Percentiles rank a stretch among this genome's conserved stretches.
Conservation (phyloP, 1,140 invertebrate genomes). For the Hormaphis cornu region DNA sequence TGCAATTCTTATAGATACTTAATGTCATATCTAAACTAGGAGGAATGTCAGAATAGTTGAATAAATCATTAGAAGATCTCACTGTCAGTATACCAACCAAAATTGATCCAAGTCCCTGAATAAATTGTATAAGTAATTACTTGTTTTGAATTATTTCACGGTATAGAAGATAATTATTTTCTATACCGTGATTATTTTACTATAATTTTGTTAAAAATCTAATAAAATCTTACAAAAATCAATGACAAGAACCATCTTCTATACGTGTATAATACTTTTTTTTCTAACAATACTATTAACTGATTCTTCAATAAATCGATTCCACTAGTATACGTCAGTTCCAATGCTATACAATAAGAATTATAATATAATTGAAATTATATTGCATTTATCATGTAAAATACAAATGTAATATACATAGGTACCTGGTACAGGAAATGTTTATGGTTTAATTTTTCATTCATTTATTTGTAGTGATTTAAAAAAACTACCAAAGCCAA, state of each 20-base stretch:
- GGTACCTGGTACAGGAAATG: too few species aligned
- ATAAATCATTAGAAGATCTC: background rate
- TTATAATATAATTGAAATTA: background rate
- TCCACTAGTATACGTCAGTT: slow-evolving; percentile 29
- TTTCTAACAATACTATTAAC: slow-evolving; percentile 35
- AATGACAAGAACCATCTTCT: slow-evolving; percentile 25
- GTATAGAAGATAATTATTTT: background rate
- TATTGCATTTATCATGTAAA: too few species aligned
- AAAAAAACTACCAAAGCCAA: too few species aligned
- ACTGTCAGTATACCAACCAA: background rate
- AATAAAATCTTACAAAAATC: slow-evolving; percentile 27
- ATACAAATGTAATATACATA: too few species aligned
- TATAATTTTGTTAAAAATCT: background rate
- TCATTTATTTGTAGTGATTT: too few species aligned
- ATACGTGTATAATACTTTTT: slow-evolving; percentile 33
- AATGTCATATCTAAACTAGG: background rate
- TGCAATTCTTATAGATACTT: slow-evolving; percentile 10
- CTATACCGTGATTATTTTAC: background rate
- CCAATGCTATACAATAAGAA: slow-evolving; percentile 32
- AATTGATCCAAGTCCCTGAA: slow-evolving; percentile 6
- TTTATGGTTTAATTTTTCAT: too few species aligned
- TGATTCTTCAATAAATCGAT: slow-evolving; percentile 35
- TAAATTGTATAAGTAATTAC: background rate
- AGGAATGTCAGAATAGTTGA: background rate
- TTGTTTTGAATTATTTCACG: too few species aligned